Evolutionary conservation across 2,113 vertebrate species (phyloP), one percentile per base, ranked within the genome.

Genomic region (Notechis scutatus): DNA sequence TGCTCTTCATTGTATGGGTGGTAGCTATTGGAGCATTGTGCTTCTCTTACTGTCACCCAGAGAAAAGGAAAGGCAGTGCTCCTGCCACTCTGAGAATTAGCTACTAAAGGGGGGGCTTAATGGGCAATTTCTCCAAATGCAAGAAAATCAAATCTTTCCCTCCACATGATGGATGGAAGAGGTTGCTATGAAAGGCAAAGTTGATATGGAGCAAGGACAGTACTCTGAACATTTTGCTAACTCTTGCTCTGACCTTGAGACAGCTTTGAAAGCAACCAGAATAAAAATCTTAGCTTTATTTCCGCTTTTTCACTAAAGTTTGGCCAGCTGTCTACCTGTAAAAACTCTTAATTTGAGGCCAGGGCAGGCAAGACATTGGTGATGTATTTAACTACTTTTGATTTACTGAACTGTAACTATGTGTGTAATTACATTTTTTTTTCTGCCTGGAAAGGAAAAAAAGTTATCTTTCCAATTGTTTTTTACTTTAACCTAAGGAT

Each of bases 401-500:
- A 59, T 81, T 89, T 81, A 29, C 23, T 81, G 50, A n/a, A 4
- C 18, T 24, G 18, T 74, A 92, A 26, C 86, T 69, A 55, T 61
- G 29, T 14, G 24, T 29, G 64, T 3, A 39, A 55, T 42, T 24
- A 34, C 50, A 42, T 50, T 20, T 20, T 90, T 61, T 59, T 56
- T 57, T 85, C 2, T 50, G 12, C 29, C 8, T 39, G 12, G 5
- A 85, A 8, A 3, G 2, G 21, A 29, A 24, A 26, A 61, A 61
- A 86, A 15, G 34, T 26, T 57, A 89, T 81, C 91, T 61, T 89
- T 39, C 21, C 0, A 3, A 2, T 57, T 42, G 74, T 1, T 81
- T 96, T 96, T 93, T 69, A 85, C 42, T 8, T 5, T 93, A 59
- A 91, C 23, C 11, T 92, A 24, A 85, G 10, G 26, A 95, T 69